Base-by-base conservation (phyloP, 2,797 vertebrate species). In the Sarcophilus harrisii region DNA sequence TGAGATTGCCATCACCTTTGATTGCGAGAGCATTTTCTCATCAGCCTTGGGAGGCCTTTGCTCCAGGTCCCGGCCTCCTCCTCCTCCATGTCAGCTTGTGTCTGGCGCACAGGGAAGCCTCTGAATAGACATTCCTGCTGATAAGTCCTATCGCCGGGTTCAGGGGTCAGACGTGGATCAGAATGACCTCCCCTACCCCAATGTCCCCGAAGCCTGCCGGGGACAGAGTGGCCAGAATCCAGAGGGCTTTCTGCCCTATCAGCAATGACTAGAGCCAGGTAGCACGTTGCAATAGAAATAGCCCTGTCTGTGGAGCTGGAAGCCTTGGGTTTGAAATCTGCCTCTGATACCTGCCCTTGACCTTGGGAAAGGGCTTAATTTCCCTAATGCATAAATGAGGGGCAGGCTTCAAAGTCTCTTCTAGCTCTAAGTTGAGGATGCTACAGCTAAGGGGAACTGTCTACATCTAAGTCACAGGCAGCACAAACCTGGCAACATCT, bases 51-150 rank as follows among this genome's bases (percentile, higher is more conserved):
- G 6, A 45, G 38, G 18, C 38, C 73, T 81, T 73, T 38, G 66
- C 38, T 73, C 18, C 16, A 6, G n/a, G 66, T 16, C 66, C 16
- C 6, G 66, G 66, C 73, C n/a, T 73, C 73, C 0, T 73, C 73
- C 0, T 24, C 38, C 52, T 52, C 52, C n/a, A 45, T 11, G 21
- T 81, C 73, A 0, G 38, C 73, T n/a, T 27, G 49, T 94, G 87
- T 90, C 96, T 96, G 89, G 91, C 0, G 59, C 93, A 29, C 95
- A 93, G 94, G 89, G 62, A 90, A 93, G 0, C 0, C 95, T 92
- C 93, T 95, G 96, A 95, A 93, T 94, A 29, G 96, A 96, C 66
- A 98, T 97, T 96, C 96, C 97, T 45, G 8, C 1, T 5, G 95
- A 94, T 92, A 96, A 97, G 95, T 95, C 32, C 30, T 49, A 4